Conservation (phyloP, 2,113 vertebrate species). For the Seriola rivoliana region DNA sequence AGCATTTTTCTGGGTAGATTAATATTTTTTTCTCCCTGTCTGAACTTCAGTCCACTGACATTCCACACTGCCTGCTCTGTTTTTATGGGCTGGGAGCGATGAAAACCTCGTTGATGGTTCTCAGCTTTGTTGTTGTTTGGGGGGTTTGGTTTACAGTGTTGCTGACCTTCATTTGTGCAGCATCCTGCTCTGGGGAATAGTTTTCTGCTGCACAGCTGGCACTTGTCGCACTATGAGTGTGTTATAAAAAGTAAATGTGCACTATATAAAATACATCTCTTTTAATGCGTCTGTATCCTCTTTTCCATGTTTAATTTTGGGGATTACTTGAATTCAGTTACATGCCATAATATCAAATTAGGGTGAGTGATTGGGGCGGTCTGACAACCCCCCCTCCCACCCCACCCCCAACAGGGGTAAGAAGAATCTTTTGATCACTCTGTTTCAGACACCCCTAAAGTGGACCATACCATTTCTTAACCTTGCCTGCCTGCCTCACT, state of each 20-base stretch:
- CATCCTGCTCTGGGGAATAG: constrained; percentile 18
- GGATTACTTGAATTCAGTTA: background rate
- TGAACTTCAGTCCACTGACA: background rate
- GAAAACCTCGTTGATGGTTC: constrained; percentile 8
- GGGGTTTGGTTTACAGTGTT: constrained; percentile 34
- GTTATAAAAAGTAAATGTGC: constrained; percentile 12
- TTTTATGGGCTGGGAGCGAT: constrained; percentile 4
- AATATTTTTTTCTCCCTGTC: background rate
- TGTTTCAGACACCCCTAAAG: too few relatives aligned
- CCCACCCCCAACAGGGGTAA: too few relatives aligned
- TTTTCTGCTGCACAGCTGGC: constrained; percentile 37
- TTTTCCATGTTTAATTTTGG: constrained; percentile 18
- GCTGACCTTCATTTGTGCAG: constrained; percentile 46
- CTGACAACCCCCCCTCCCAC: too few relatives aligned
- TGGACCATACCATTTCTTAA: too few relatives aligned
- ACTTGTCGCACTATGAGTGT: background rate
- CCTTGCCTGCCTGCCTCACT: too few relatives aligned
- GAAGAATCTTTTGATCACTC: too few relatives aligned
- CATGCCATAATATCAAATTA: background rate
- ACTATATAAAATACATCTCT: constrained; percentile 6
- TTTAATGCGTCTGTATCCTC: constrained; percentile 4
- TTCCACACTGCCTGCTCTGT: background rate
- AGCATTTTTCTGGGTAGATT: background rate
- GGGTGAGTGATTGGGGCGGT: too few relatives aligned
- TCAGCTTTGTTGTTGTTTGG: constrained; percentile 27